Evolutionary conservation across 2,797 vertebrate species (phyloP).

Genomic region (Ctenosaura bakeri): DNA sequence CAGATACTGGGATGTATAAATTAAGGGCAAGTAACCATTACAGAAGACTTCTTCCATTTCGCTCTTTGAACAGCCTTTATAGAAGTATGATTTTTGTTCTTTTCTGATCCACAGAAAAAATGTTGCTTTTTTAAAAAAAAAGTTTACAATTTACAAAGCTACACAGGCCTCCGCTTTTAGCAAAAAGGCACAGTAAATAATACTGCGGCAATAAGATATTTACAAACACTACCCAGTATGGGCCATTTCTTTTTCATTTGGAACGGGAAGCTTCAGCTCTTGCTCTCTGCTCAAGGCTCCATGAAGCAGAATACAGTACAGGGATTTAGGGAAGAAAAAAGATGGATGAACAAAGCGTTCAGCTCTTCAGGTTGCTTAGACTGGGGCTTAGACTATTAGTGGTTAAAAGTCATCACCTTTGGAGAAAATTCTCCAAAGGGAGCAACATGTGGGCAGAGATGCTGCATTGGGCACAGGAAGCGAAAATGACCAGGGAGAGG

Average conservation of each 20-base stretch:
- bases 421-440: not conserved
- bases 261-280: conserved; percentile 67
- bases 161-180: conserved; percentile 70
- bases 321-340: not conserved
- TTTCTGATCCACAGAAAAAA: conserved; percentile 86
- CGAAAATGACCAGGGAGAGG: not conserved
- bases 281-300: conserved; percentile 30
- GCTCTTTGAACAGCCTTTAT: conserved; percentile 76
- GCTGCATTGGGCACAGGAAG: not conserved
- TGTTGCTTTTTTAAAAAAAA: conserved; percentile 20
- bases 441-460: not conserved
- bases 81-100: conserved; percentile 72
- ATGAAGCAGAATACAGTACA: not conserved
- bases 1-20: conserved; percentile 93
- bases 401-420: not conserved
- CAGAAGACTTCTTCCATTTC: conserved; percentile 72
- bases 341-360: not conserved
- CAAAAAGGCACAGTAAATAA: conserved; percentile 88
- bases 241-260: conserved; percentile 81
- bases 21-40: conserved; percentile 82
- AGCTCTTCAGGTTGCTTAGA: not conserved
- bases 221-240: conserved; percentile 94
- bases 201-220: conserved; percentile 89
- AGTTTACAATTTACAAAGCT: conserved; percentile 65
- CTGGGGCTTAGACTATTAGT: not conserved